A percentile compares a stretch with the other conserved stretches of the same genome.
These are phyloP conservation scores for Pseudobourletiella spinata DNA, from an alignment of 1,140 invertebrate genomes.

Conservation along the genomic window DNA sequence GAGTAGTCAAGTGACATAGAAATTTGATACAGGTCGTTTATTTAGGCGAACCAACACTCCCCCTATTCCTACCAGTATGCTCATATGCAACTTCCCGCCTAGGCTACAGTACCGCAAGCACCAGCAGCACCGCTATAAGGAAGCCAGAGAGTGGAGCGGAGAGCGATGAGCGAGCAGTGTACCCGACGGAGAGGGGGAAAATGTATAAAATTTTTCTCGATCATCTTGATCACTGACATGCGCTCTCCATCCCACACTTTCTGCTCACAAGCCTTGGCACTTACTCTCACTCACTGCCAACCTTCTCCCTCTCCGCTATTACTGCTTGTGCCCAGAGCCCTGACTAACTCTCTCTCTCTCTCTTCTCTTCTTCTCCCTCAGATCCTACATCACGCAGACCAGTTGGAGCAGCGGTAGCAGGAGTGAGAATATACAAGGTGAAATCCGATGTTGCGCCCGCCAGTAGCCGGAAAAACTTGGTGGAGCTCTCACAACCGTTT, in stretches of 20 bases:
- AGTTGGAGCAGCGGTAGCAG: too few species aligned
- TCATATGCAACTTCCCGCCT: too few species aligned
- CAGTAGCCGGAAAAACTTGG: constrained; percentile 30
- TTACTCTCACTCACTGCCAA: constrained; percentile 5
- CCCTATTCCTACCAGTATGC: too few species aligned
- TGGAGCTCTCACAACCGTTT: constrained; percentile 24
- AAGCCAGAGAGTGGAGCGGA: background rate
- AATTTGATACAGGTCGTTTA: constrained; percentile 11
- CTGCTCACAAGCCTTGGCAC: background rate
- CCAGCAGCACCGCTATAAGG: too few species aligned
- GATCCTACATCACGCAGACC: too few species aligned
- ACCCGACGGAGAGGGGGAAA: constrained; percentile 1
- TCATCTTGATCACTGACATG: constrained; percentile 19
- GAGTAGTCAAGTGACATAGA: background rate
- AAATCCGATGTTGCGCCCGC: constrained; percentile 24
- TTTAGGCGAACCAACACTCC: background rate
- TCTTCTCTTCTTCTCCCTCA: too few species aligned
- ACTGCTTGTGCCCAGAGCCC: too few species aligned
- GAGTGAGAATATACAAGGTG: too few species aligned
- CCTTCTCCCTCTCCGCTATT: too few species aligned
- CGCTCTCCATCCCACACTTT: constrained; percentile 10
- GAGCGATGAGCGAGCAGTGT: background rate
- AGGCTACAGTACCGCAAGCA: too few species aligned
- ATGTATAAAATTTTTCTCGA: constrained; percentile 24
- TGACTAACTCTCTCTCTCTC: too few species aligned